Conservation (phyloP, 2,797 vertebrate genomes). For the Furcifer pardalis region DNA sequence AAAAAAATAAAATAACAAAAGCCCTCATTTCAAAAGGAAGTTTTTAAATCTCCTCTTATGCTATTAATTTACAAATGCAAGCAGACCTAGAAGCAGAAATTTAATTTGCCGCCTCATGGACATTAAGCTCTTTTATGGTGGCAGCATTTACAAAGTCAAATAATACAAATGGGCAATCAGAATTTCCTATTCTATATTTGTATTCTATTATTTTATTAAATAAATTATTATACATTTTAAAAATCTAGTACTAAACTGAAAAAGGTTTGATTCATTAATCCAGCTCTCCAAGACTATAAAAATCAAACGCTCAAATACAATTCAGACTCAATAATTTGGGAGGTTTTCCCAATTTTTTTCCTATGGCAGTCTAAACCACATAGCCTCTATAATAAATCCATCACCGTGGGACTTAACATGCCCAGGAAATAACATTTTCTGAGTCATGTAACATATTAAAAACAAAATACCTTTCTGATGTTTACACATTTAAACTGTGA, state of each 20-base stretch:
- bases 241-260: background rate
- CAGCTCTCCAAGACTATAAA: too few species aligned
- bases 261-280: too few species aligned
- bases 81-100: too few species aligned
- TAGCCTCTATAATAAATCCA: background rate
- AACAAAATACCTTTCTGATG: background rate
- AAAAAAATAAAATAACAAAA: too few species aligned
- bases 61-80: too few species aligned
- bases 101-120: too few species aligned
- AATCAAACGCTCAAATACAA: background rate
- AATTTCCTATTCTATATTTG: background rate
- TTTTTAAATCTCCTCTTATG: too few species aligned
- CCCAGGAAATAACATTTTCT: background rate
- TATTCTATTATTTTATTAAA: too few species aligned
- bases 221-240: background rate
- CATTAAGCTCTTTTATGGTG: too few species aligned
- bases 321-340: background rate
- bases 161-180: background rate
- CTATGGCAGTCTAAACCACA: background rate
- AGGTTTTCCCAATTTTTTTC: too few species aligned
- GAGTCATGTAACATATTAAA: background rate
- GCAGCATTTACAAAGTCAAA: background rate
- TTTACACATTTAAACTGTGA: background rate
- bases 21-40: too few species aligned
- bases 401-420: background rate